These are phyloP conservation scores for Tenthredo scrophulariae DNA, from an alignment of 2,888 invertebrate genomes.

Conservation along the genomic window DNA sequence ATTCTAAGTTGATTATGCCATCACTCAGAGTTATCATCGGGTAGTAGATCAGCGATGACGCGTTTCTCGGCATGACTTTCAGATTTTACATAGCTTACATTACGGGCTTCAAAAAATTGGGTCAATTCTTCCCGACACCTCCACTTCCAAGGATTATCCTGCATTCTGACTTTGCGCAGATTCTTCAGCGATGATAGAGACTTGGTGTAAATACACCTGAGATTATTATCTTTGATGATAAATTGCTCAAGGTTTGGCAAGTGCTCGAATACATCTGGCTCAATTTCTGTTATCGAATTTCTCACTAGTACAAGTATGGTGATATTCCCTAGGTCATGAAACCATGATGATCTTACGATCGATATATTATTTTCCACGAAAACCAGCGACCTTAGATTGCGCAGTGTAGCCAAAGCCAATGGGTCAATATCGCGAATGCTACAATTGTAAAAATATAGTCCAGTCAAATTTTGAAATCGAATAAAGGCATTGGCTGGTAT, in stretches of 20 bases:
- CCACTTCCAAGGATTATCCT: slow-evolving; percentile 69
- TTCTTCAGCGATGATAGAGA: slow-evolving; percentile 64
- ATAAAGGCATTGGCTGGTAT: slow-evolving; percentile 60
- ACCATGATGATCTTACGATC: slow-evolving; percentile 63
- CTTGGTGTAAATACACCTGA: slow-evolving; percentile 69
- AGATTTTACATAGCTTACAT: slow-evolving; percentile 12
- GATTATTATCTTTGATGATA: slow-evolving; percentile 68
- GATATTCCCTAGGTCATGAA: slow-evolving; percentile 60
- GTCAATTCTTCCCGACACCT: slow-evolving; percentile 67
- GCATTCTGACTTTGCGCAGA: slow-evolving; percentile 64
- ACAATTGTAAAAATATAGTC: slow-evolving; percentile 66
- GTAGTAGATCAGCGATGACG: slow-evolving; percentile 4
- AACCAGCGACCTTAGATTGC: slow-evolving; percentile 61
- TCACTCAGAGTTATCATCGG: neutral
- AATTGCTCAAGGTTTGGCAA: slow-evolving; percentile 63
- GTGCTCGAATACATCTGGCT: slow-evolving; percentile 62
- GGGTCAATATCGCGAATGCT: slow-evolving; percentile 63
- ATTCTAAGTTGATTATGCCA: neutral
- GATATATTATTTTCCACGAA: slow-evolving; percentile 66
- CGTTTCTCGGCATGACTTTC: neutral
- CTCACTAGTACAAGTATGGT: slow-evolving; percentile 65
- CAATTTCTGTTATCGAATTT: slow-evolving; percentile 66
- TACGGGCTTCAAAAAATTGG: slow-evolving; percentile 64
- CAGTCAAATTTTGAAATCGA: slow-evolving; percentile 62
- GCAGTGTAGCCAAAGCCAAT: slow-evolving; percentile 62